Conservation (phyloP, 1,140 invertebrate species). For the Araneus ventricosus region DNA sequence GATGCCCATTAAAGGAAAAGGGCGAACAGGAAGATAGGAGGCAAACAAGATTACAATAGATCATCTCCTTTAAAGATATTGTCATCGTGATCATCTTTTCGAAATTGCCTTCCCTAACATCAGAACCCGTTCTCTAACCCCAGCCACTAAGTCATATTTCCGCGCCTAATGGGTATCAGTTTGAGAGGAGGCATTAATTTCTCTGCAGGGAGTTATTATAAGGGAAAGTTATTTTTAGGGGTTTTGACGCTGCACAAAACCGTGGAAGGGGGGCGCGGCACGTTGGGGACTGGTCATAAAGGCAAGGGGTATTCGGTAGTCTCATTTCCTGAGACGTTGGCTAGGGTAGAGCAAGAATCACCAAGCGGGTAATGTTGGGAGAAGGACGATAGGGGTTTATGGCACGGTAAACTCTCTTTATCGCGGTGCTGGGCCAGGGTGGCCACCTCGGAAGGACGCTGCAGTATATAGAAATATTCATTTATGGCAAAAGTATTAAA, state of each 20-base stretch:
- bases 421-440: background rate
- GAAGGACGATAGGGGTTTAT: conserved; percentile 20
- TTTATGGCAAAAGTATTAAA: no score
- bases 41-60: conserved; percentile 44
- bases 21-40: background rate
- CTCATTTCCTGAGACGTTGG: conserved; percentile 31
- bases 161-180: conserved; percentile 62
- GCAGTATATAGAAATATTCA: no score
- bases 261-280: background rate
- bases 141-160: conserved; percentile 27
- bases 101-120: conserved; percentile 25
- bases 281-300: conserved; percentile 50
- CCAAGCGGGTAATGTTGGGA: background rate
- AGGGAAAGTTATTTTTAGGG: conserved; percentile 59
- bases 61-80: conserved; percentile 46
- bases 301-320: conserved; percentile 26
- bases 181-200: conserved; percentile 69
- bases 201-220: conserved; percentile 54
- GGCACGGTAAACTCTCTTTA: conserved; percentile 13
- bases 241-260: background rate
- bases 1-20: background rate
- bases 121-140: background rate
- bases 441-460: no score
- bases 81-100: conserved; percentile 38
- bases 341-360: background rate